A percentile compares a stretch with the other conserved stretches of the same genome.
phyloP scores from a whole-genome alignment of 2,113 vertebrate species.

The Gobiocypris rarus region DNA sequence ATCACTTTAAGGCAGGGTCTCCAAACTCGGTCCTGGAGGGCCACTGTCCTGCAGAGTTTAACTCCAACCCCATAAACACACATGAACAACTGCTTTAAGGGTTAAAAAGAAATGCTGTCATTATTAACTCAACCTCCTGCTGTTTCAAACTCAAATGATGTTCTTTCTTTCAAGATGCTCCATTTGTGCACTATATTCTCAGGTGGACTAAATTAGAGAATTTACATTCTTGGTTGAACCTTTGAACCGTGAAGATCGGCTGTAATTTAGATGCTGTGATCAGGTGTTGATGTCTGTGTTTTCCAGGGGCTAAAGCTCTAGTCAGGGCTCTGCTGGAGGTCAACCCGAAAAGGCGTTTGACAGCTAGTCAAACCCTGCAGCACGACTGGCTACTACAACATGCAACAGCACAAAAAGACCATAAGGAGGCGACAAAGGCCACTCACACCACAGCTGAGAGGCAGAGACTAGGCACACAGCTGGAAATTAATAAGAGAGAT shows the following conservation, averaged over 20 bases:
- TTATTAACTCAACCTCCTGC: neutral
- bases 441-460: slow-evolving; percentile 7
- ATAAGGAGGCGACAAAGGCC: slow-evolving; percentile 70
- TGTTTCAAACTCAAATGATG: no score
- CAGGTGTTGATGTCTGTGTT: slow-evolving; percentile 27
- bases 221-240: neutral
- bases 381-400: slow-evolving; percentile 87
- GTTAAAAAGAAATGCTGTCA: neutral
- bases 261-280: neutral
- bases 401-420: slow-evolving; percentile 63
- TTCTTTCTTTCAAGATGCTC: neutral
- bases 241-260: neutral
- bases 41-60: no score
- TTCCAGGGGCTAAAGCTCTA: slow-evolving; percentile 84
- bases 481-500: neutral
- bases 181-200: neutral
- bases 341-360: slow-evolving; percentile 84
- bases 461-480: slow-evolving; percentile 21
- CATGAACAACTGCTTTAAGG: no score
- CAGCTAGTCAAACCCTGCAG: slow-evolving; percentile 84
- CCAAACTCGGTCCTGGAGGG: no score
- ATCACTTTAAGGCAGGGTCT: no score
- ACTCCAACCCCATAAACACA: no score
- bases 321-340: slow-evolving; percentile 86
- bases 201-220: neutral